Evolutionary conservation across 2,888 invertebrate genomes (phyloP), one percentile per base, ranked within the genome.

Genomic region (Morpho deidamia): DNA sequence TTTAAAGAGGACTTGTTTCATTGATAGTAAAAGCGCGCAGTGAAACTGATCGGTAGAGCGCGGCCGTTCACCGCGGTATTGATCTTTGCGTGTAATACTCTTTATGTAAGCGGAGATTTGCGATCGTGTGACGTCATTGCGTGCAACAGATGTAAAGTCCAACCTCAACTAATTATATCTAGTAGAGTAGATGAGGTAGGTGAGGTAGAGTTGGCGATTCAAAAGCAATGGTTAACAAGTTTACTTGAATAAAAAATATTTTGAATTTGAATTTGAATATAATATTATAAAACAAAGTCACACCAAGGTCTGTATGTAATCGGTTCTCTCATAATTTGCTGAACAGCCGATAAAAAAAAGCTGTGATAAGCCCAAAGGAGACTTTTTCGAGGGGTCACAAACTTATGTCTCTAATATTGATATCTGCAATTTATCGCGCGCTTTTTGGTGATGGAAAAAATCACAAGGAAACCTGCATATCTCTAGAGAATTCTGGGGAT

Each of bases 1-100:
- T 23, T 1, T 23, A 23, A 23, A 23, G 23, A 23, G 5, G 23
- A 23, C 23, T 23, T 11, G 8, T 12, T 40, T 53, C 53, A 46
- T 43, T 34, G 62, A 62, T 52, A 66, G 69, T 66, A 64, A 67
- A 64, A 63, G 65, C 58, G 49, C 51, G 52, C 51, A 66, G 71
- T 69, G 71, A 71, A 71, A 71, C 60, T 65, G 59, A 68, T 65
- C 60, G 58, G 39, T 39, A 23, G 32, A 60, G 51, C 56, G 49
- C 57, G 66, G 63, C 60, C 66, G 52, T 69, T 69, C 65, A 70
- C 69, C 67, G 67, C 56, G 61, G 61, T 64, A 62, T 66, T 64
- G 63, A 65, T 59, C 55, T 47, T 55, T 47, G 53, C 63, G 60
- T 60, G 62, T 59, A 55, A 59, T 55, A 51, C 41, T 35, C 10